These are phyloP conservation scores for Sphecodes monilicornis DNA, from an alignment of 2,888 invertebrate genomes.

Conservation along the genomic window DNA sequence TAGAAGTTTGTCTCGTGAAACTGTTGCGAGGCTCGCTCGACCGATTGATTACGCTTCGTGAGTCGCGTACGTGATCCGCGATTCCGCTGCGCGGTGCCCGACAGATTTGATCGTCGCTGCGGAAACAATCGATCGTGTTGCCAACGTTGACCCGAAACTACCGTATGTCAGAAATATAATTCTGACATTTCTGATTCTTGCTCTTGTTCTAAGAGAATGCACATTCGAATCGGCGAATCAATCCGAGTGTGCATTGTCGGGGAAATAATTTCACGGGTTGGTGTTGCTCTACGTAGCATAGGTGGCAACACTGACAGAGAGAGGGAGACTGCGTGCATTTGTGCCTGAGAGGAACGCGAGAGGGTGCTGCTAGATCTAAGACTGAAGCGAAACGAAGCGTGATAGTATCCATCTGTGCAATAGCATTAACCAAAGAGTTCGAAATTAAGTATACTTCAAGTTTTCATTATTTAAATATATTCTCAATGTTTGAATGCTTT, in stretches of 20 bases:
- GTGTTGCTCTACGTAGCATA: too few relatives aligned
- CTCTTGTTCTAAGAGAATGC: not conserved
- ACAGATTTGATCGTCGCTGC: conserved; percentile 38
- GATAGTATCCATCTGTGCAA: too few relatives aligned
- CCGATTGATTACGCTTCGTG: conserved; percentile 54
- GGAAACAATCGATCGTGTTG: conserved; percentile 26
- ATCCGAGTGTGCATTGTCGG: not conserved
- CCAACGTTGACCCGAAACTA: not conserved
- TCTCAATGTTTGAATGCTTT: too few relatives aligned
- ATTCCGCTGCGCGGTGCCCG: conserved; percentile 33
- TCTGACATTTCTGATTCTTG: not conserved
- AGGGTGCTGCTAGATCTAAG: too few relatives aligned
- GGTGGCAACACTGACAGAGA: too few relatives aligned
- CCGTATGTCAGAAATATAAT: not conserved
- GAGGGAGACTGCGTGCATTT: too few relatives aligned
- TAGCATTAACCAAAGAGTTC: too few relatives aligned
- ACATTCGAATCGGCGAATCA: not conserved
- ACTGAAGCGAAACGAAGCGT: too few relatives aligned
- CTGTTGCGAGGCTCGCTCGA: conserved; percentile 43
- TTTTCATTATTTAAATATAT: too few relatives aligned
- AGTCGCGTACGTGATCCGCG: conserved; percentile 43
- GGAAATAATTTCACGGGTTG: too few relatives aligned
- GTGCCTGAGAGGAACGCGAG: too few relatives aligned
- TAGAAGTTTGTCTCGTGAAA: conserved; percentile 40
- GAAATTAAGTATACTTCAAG: too few relatives aligned